Evolutionary conservation across 2,888 invertebrate genomes (phyloP), one percentile per base, ranked within the genome.

Genomic region (Acleris literana): DNA sequence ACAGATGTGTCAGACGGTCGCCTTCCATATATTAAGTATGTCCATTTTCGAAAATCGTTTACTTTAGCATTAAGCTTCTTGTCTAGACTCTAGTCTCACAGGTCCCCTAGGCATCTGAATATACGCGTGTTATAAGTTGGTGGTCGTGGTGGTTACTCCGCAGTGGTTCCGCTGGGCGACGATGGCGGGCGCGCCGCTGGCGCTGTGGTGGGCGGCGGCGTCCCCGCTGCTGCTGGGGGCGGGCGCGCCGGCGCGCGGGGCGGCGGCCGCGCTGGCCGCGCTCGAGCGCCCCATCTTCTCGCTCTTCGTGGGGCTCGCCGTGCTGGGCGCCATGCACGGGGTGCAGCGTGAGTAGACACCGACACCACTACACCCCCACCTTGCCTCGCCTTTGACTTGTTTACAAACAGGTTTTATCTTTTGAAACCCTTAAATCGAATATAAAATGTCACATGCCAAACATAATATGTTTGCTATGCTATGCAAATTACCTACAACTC

Each of bases 221-320:
- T 81, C 87, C 0, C 88, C 88, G 68, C 80, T 75, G 66, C 69
- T 80, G 76, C 74, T 84, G 78, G 65, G 73, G 5, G 81, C 78
- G 13, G 81, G 75, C 1, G 75, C 80, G 13, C 86, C 85, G 0
- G 63, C 71, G 56, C 78, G 84, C 1, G 74, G 69, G 9, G 69
- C 76, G 2, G 86, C 85, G 9, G 90, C 90, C 2, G 81, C 81
- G 61, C 82, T 90, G 7, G 89, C 90, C 0, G 88, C 86, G 2
- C 56, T 85, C 29, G 91, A 92, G 81, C 74, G 91, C 0, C 86
- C 91, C 2, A 77, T 88, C 17, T 91, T 92, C 81, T 81, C 83
- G 1, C 63, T 82, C 29, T 74, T 88, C 63, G 85, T 87, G 7
- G 77, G 78, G 4, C 39, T 84, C 4, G 87, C 87, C 6, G 71